These are phyloP conservation scores for Liopterus haemorrhoidalis DNA, from an alignment of 2,888 invertebrate genomes.

Conservation along the genomic window DNA sequence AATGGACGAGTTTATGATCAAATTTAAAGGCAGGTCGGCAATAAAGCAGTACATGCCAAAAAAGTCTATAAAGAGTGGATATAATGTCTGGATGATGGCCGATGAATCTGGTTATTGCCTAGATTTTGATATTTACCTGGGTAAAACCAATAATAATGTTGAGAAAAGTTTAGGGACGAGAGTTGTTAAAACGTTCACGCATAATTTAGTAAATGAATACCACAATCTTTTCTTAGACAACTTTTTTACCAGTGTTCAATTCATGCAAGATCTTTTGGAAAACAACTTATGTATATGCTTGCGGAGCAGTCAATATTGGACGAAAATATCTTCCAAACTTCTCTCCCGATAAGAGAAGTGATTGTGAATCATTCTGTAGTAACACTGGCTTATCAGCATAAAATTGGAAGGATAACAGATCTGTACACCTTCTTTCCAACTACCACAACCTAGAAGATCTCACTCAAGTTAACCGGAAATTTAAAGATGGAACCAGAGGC, in stretches of 20 bases:
- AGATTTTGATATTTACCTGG: slow-evolving; percentile 35
- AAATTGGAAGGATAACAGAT: too few species aligned
- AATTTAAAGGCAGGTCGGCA: slow-evolving; percentile 31
- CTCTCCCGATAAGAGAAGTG: too few species aligned
- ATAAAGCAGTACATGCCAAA: slow-evolving; percentile 33
- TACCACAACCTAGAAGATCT: too few species aligned
- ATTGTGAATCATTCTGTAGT: too few species aligned
- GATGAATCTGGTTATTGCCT: slow-evolving; percentile 29
- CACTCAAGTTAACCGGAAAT: too few species aligned
- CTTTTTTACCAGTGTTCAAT: too few species aligned
- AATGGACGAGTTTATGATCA: slow-evolving; percentile 30
- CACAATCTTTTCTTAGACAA: slow-evolving; percentile 31
- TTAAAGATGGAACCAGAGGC: too few species aligned
- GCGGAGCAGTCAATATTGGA: too few species aligned
- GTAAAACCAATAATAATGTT: slow-evolving; percentile 27
- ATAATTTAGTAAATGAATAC: slow-evolving; percentile 19
- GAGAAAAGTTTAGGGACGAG: slow-evolving; percentile 30
- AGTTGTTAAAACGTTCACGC: slow-evolving; percentile 30
- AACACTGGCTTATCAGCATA: too few species aligned
- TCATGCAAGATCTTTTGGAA: slow-evolving; percentile 18
- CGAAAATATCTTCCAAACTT: too few species aligned
- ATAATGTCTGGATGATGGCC: slow-evolving; percentile 32
- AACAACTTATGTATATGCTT: slow-evolving; percentile 14
- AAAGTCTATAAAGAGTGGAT: slow-evolving; percentile 34
- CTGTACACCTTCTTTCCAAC: too few species aligned